Conservation (phyloP, 2,888 invertebrate genomes). For the Cataglyphis altisquamis region DNA sequence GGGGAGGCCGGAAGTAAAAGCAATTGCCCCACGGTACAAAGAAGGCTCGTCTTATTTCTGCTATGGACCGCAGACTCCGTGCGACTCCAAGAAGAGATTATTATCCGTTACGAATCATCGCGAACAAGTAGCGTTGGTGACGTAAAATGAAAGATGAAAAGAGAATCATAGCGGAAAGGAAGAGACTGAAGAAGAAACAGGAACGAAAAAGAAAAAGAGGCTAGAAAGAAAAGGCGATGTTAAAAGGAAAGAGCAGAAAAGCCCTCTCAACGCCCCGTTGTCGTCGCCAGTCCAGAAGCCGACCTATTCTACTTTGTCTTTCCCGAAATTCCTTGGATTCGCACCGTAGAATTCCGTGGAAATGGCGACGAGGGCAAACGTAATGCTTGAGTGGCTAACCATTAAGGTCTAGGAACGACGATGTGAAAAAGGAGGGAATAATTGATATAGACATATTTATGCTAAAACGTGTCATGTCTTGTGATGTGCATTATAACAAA, state of each 20-base stretch:
- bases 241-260: constrained; percentile 28
- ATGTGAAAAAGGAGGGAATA: constrained; percentile 24
- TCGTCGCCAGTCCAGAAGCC: constrained; percentile 26
- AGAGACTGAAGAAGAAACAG: constrained; percentile 22
- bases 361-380: constrained; percentile 9
- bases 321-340: constrained; percentile 48
- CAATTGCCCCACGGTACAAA: constrained; percentile 70
- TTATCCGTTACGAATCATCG: constrained; percentile 69
- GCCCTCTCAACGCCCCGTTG: constrained; percentile 19
- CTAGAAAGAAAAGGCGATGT: neutral
- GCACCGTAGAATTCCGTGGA: constrained; percentile 3
- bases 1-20: constrained; percentile 66
- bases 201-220: constrained; percentile 2
- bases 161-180: constrained; percentile 15
- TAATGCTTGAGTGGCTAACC: constrained; percentile 41
- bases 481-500: neutral
- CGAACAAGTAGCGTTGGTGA: constrained; percentile 25
- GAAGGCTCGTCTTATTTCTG: constrained; percentile 70
- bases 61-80: constrained; percentile 44
- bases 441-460: constrained; percentile 29
- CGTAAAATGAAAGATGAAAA: constrained; percentile 30
- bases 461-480: neutral
- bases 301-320: constrained; percentile 42
- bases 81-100: constrained; percentile 64
- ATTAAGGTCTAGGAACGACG: constrained; percentile 8